Evolutionary conservation across 2,888 invertebrate species (phyloP), one percentile per base, ranked within the genome.

Genomic region (Thymelicus lineola): DNA sequence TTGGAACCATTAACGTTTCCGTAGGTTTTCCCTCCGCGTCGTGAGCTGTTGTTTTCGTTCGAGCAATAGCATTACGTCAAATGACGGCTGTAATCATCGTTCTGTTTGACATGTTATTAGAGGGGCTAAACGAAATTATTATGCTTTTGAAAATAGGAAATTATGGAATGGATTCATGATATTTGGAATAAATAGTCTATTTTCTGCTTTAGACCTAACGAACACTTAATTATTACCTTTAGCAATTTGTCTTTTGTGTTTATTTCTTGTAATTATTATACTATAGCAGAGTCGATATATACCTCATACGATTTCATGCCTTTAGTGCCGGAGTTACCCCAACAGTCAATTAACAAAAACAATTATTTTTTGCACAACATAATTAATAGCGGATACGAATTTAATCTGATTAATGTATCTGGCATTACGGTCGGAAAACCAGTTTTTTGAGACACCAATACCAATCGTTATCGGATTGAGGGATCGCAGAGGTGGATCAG

Each of bases 1-100:
- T 77, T 70, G 73, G 73, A 75, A 75, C 75, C 74, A 77, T 77
- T 73, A 69, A 62, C 63, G 70, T 72, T 73, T 71, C 66, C 70
- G 65, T 70, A 55, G 71, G 57, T 68, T 65, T 65, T 64, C 36
- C 71, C 62, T 68, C 28, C 28, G 28, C 28, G 59, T 50, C 55
- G 12, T 38, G 50, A 71, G 71, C 63, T 5, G 28, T 28, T 73
- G 73, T 75, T 75, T 71, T 74, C 73, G 48, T 36, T 35, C 15
- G 7, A 55, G 35, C 14, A 48, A 59, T 77, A 73, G 66, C 72
- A 72, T 75, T 77, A 78, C 72, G 71, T 70, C 67, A 66, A 71
- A 64, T 55, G 17, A 62, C 48, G 20, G 62, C 36, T 35, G 62
- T 46, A 69, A 69, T 15, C 46, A 28, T 46, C 55, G 45, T 35